Conservation (phyloP, 2,888 invertebrate species). For the Mamestra brassicae region DNA sequence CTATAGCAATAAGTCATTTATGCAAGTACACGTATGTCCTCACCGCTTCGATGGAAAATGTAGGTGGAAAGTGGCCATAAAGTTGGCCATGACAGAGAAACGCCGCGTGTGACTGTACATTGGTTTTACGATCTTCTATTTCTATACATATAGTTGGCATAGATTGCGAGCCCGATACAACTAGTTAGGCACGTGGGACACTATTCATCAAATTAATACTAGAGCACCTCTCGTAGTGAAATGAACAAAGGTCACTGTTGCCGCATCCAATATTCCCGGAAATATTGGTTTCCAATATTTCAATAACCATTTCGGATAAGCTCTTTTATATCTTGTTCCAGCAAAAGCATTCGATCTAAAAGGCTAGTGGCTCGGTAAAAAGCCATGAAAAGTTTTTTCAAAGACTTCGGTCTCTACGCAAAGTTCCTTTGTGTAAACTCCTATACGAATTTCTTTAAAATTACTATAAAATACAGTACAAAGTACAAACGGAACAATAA, state of each 20-base stretch:
- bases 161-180: constrained; percentile 34
- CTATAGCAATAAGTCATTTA: constrained; percentile 39
- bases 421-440: background rate
- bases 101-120: constrained; percentile 51
- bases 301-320: background rate
- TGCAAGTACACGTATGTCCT: constrained; percentile 19
- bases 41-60: constrained; percentile 45
- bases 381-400: background rate
- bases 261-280: constrained; percentile 2
- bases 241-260: constrained; percentile 23
- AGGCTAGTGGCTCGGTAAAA: background rate
- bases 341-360: background rate
- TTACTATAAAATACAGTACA: background rate
- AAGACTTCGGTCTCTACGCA: background rate
- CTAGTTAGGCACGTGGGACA: constrained; percentile 32
- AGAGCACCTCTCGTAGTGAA: constrained; percentile 5
- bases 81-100: constrained; percentile 58
- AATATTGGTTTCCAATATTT: background rate
- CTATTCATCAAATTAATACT: constrained; percentile 23
- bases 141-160: constrained; percentile 58
- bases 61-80: constrained; percentile 54
- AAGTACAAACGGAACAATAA: background rate
- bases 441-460: background rate
- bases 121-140: constrained; percentile 63
- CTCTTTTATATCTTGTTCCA: background rate